Evolutionary conservation across 2,797 vertebrate species (phyloP), one percentile per base, ranked within the genome.

Genomic region (Amphiprion clarkii): DNA sequence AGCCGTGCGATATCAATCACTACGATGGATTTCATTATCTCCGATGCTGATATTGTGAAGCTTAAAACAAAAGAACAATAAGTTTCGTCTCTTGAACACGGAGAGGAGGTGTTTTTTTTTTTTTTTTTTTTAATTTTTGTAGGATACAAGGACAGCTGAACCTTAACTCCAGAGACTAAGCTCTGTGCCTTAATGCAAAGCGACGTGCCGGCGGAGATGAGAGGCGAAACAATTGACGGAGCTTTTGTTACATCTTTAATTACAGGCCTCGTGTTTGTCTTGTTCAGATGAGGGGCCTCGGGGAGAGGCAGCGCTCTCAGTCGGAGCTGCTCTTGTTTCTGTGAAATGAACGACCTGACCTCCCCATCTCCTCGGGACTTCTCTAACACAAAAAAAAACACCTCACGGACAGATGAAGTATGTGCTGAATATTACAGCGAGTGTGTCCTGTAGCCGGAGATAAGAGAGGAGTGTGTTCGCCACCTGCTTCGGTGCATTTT

Each of bases 161-260:
- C 76, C 76, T 75, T 7, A 27, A 49, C 55, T 60, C 36, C 8
- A 1, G 7, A 81, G 63, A 48, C 66, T 82, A 25, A 67, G 72
- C 85, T 80, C 62, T 29, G 68, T 57, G 65, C 31, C 21, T 1
- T 68, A 81, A 88, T 74, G 67, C 58, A 11, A 49, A 67, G 53
- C 53, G 73, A 82, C 52, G 11, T 0, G 57, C 70, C 13, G 9
- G 62, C 10, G 7, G 71, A 84, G 78, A 83, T 40, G 70, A 86
- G 78, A 79, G 65, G 55, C 76, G 60, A 78, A 86, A 83, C 83
- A 83, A 87, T 73, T 58, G 84, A 82, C 79, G 29, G 75, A 79
- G 87, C 68, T 86, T 86, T 85, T 89, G 88, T 84, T 89, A 55
- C 86, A 84, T 88, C 74, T 92, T 89, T 90, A 89, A 91, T 92